Evolutionary conservation across 2,113 vertebrate species (phyloP).

Genomic region (Amphilophus citrinellus): DNA sequence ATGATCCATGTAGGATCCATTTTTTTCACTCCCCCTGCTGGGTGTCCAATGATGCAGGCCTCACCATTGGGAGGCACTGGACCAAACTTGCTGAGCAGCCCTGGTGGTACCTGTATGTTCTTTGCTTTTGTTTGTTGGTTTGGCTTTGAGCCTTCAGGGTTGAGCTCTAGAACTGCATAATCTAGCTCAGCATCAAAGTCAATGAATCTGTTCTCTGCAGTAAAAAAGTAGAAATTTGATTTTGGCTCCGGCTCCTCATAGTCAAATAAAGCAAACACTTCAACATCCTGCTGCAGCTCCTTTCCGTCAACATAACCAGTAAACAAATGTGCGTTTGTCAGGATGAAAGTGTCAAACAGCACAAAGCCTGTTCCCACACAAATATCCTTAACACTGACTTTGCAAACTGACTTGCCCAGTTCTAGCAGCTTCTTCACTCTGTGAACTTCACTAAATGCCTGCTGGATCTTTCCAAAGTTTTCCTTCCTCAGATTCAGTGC

Average conservation of each 20-base stretch:
- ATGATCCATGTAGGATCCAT: conserved; percentile 42
- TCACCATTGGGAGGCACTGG: not conserved
- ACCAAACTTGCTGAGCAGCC: conserved; percentile 22
- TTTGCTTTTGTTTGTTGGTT: not conserved
- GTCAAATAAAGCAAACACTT: not conserved
- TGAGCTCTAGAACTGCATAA: conserved; percentile 39
- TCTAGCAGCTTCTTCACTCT: conserved; percentile 11
- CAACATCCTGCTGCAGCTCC: fast-evolving
- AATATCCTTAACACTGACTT: fast-evolving
- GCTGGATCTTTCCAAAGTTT: conserved; percentile 30
- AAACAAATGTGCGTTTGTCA: conserved; percentile 43
- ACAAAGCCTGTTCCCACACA: conserved; percentile 12
- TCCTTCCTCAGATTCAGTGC: not conserved
- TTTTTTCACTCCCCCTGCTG: not conserved
- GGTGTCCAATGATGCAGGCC: conserved; percentile 44
- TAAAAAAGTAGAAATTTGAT: fast-evolving
- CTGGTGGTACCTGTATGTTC: not conserved
- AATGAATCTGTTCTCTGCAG: fast-evolving
- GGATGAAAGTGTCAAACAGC: conserved; percentile 27
- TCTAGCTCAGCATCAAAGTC: not conserved
- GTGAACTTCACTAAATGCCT: conserved; percentile 12
- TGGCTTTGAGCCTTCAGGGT: not conserved
- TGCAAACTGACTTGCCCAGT: conserved; percentile 36
- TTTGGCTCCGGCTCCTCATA: not conserved
- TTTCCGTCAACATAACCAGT: fast-evolving